Evolutionary conservation across 2,113 vertebrate genomes (phyloP).

Genomic region (Donacobius atricapilla): DNA sequence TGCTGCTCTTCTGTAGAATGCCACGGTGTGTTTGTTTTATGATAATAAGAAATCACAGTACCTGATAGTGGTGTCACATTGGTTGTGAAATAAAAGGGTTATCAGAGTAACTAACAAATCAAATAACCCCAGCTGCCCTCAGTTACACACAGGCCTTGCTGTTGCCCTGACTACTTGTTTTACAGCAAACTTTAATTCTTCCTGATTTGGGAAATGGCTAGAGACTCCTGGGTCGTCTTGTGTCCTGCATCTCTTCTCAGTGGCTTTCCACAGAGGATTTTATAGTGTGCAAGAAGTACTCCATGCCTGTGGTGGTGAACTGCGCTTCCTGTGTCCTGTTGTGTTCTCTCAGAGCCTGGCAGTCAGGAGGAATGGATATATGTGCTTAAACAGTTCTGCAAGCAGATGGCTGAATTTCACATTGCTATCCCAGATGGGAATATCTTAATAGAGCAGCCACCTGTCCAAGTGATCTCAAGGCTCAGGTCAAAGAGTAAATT

Average conservation of each 20-base stretch:
- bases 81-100: not conserved
- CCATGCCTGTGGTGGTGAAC: not conserved
- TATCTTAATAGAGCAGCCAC: conserved; percentile 47
- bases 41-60: not conserved
- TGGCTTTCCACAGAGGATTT: not conserved
- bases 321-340: not conserved
- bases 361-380: not conserved
- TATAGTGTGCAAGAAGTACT: not conserved
- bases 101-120: not conserved
- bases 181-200: not conserved
- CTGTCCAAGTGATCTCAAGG: conserved; percentile 48
- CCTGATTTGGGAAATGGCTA: not conserved
- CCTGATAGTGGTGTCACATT: not conserved
- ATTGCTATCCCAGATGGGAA: conserved; percentile 40
- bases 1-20: not conserved
- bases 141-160: not conserved
- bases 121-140: not conserved
- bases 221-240: not conserved
- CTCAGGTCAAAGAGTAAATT: conserved; percentile 46
- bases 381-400: not conserved
- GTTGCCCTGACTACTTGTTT: not conserved
- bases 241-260: not conserved
- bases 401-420: conserved; percentile 53
- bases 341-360: not conserved
- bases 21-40: not conserved